Conservation (phyloP, 2,888 invertebrate genomes). For the Agrotis exclamationis region DNA sequence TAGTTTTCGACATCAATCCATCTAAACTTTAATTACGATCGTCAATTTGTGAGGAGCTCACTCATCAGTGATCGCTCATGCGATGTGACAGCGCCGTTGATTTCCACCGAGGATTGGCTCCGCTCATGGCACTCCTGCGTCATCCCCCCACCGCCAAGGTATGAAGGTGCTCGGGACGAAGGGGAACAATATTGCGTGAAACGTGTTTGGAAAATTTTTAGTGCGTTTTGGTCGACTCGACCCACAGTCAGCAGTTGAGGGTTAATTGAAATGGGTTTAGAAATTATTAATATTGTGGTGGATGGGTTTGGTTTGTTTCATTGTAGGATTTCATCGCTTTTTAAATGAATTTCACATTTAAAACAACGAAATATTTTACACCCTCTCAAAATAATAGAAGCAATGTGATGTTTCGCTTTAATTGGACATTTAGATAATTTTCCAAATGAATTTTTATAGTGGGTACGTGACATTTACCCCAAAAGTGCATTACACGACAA, state of each 20-base stretch:
- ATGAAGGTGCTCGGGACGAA: conserved; percentile 33
- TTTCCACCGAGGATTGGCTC: conserved; percentile 65
- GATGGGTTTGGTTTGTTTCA: not conserved
- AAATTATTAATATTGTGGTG: conserved; percentile 1
- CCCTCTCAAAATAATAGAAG: not conserved
- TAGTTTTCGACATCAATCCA: conserved; percentile 64
- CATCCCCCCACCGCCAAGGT: conserved; percentile 39
- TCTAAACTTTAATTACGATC: conserved; percentile 66
- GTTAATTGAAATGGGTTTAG: conserved; percentile 48
- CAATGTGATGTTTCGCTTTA: conserved; percentile 5
- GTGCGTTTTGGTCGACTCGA: conserved; percentile 33
- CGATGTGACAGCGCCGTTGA: conserved; percentile 65
- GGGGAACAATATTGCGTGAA: conserved; percentile 58
- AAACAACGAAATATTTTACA: not conserved
- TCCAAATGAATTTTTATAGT: conserved; percentile 41
- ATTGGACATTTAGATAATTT: conserved; percentile 20
- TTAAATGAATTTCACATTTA: not conserved
- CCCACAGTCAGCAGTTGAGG: conserved; percentile 25
- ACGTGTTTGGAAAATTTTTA: conserved; percentile 51
- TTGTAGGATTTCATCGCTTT: not conserved
- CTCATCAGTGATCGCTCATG: conserved; percentile 63
- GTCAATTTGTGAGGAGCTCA: conserved; percentile 55
- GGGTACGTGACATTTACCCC: conserved; percentile 47
- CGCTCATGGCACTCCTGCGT: conserved; percentile 53
- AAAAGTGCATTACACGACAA: conserved; percentile 51